Evolutionary conservation across 2,113 vertebrate genomes (phyloP).

Genomic region (Cynocephalus volans): DNA sequence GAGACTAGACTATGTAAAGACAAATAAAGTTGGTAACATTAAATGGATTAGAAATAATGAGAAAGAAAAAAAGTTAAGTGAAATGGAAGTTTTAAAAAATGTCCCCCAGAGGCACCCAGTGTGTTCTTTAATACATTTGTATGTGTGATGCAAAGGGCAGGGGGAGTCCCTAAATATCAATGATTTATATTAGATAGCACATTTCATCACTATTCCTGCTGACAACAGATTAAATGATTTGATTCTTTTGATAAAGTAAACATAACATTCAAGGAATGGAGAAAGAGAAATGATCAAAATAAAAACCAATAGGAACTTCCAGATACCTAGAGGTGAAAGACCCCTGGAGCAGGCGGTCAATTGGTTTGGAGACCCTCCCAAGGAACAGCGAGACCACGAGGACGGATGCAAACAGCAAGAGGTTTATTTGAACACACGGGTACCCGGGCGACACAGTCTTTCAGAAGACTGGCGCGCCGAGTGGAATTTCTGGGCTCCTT

Average conservation of each 20-base stretch:
- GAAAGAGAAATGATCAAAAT: not conserved
- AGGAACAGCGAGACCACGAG: no score
- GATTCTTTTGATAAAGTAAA: slow-evolving; percentile 47
- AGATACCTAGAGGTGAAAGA: no score
- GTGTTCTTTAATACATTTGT: not conserved
- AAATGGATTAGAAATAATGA: slow-evolving; percentile 25
- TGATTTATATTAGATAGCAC: not conserved
- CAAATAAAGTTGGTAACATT: not conserved
- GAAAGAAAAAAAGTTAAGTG: not conserved
- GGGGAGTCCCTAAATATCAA: not conserved
- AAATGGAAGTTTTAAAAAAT: not conserved
- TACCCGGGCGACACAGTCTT: no score
- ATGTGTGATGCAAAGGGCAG: not conserved
- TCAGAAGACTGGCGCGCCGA: no score
- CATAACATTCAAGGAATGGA: not conserved
- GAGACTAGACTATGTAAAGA: not conserved
- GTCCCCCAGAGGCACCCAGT: not conserved
- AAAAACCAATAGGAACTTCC: not conserved
- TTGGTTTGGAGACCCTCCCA: no score
- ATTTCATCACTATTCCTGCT: slow-evolving; percentile 27
- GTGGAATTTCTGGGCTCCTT: no score
- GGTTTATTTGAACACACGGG: no score
- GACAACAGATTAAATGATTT: slow-evolving; percentile 37
- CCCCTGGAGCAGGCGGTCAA: no score
- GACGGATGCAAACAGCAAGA: no score